Conservation (phyloP, 1,140 invertebrate genomes). For the Kradibia gibbosae region DNA sequence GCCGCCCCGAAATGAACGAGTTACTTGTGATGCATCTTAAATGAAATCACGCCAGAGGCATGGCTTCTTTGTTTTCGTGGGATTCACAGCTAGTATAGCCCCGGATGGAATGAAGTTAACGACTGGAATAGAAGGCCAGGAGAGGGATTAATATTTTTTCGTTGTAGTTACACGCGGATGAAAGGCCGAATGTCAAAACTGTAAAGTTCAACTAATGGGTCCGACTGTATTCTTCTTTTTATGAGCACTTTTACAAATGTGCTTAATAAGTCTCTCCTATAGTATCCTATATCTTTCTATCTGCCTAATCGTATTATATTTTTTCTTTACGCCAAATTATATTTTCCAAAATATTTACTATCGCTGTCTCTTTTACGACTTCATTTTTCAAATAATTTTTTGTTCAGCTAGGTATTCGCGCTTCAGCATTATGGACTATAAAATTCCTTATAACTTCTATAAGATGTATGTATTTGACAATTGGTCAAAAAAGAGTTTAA, state of each 20-base stretch:
- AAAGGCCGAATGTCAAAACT: constrained; percentile 4
- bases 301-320: too few relatives aligned
- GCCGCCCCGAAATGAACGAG: constrained; percentile 52
- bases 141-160: not conserved
- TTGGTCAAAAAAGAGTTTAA: too few relatives aligned
- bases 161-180: not conserved
- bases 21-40: constrained; percentile 59
- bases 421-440: not conserved
- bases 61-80: constrained; percentile 13
- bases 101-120: too few relatives aligned
- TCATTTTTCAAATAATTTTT: not conserved
- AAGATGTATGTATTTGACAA: too few relatives aligned
- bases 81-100: not conserved
- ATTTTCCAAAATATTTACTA: not conserved
- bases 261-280: too few relatives aligned
- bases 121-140: too few relatives aligned
- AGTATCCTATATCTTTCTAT: too few relatives aligned
- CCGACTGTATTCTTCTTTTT: not conserved
- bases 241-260: too few relatives aligned
- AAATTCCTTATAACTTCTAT: not conserved
- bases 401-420: not conserved
- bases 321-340: not conserved
- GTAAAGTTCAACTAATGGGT: not conserved
- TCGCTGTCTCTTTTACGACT: not conserved
- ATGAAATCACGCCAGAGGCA: constrained; percentile 52